Base-by-base conservation (phyloP, 2,113 vertebrate species). In the Sula dactylatra region DNA sequence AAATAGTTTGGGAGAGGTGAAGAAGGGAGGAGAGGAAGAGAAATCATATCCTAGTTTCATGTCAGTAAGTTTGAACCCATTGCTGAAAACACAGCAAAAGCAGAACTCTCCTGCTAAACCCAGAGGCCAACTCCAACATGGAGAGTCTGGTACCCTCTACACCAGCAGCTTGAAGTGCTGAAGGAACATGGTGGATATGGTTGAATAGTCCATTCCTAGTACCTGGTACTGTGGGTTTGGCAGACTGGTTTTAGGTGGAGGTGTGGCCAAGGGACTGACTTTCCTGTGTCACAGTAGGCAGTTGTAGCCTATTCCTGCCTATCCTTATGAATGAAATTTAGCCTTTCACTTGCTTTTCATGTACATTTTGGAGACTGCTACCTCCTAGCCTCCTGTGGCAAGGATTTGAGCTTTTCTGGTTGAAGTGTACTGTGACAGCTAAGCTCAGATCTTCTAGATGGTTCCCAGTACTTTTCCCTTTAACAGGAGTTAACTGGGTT, bases 101-200 rank as follows among this genome's bases (percentile, higher is more conserved):
- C 32, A 72, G 58, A 76, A 62, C n/a, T 74, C 52, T 36, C 10
- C 47, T 32, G 9, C 16, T 32, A 10, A 64, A 49, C 15, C 31
- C 26, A 32, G 50, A 64, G 79, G 38, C 15, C 24, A 44, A 0
- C 16, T 84, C 49, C 16, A 38, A 2, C 0, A 0, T 12, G n/a
- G 56, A 38, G 15, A 71, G 6, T 15, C 52, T 1, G 3, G 13
- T 54, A 9, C 22, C 29, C 21, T 62, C 72, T 66, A 24, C 27
- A 55, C 5, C 62, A 83, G 31, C 34, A 64, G 5, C 21, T 16
- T 47, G 49, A 50, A 54, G 18, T 49, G 54, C 54, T 47, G 45
- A 52, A 55, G n/a, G 9, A 65, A 24, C n/a, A 4, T 2, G 13
- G 64, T 82, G 38, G 17, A 1, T 27, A 3, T 24, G 40, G 14